A percentile compares a stretch with the other conserved stretches of the same genome.
Conservation (phyloP, 2,888 invertebrate species). For the Epirrhoe alternata region DNA sequence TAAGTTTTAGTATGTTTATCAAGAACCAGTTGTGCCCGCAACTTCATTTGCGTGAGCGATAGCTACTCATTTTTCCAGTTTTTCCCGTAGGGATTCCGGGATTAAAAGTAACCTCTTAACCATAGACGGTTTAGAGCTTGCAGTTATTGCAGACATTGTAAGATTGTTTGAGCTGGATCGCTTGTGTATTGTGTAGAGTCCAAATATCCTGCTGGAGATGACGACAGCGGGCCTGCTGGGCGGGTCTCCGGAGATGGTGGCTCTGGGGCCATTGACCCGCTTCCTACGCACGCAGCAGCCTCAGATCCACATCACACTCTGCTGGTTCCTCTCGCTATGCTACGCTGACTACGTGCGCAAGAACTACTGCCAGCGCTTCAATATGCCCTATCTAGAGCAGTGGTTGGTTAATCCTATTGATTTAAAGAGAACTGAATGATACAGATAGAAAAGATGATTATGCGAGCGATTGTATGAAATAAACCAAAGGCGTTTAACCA, state of each 20-base stretch:
- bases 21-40: background rate
- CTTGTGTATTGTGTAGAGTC: constrained; percentile 58
- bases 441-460: background rate
- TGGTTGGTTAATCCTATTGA: constrained; percentile 63
- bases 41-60: too few relatives aligned
- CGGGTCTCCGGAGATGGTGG: constrained; percentile 59
- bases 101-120: too few relatives aligned
- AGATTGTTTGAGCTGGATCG: background rate
- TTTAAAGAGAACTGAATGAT: background rate
- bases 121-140: too few relatives aligned
- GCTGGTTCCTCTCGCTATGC: constrained; percentile 80
- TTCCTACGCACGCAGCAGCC: constrained; percentile 78
- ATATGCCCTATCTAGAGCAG: constrained; percentile 78
- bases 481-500: too few relatives aligned
- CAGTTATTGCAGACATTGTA: background rate
- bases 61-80: too few relatives aligned
- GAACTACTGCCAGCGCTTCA: constrained; percentile 74
- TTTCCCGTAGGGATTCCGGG: too few relatives aligned
- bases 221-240: constrained; percentile 75
- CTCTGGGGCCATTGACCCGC: constrained; percentile 68
- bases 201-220: constrained; percentile 74
- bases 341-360: constrained; percentile 80
- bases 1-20: constrained; percentile 51
- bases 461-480: too few relatives aligned
- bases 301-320: constrained; percentile 79